Evolutionary conservation across 2,113 vertebrate species (phyloP), one percentile per base, ranked within the genome.

Genomic region (Peucedramus taeniatus): DNA sequence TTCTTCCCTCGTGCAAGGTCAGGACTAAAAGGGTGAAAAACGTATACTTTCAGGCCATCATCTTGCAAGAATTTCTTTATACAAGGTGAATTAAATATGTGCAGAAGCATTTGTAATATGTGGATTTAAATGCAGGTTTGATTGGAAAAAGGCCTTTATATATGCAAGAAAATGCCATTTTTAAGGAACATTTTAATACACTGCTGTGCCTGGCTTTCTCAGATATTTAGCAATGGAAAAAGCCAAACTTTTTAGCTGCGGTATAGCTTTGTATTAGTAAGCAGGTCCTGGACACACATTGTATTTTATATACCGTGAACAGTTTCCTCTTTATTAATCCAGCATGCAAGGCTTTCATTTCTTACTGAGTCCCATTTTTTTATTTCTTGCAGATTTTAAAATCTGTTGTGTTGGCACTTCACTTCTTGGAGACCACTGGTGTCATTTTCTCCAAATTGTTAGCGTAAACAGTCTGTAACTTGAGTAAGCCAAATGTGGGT

Each of bases 391-490:
- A 91, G 96, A 89, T 91, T 96, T 94, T 56, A 71, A 93, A 97
- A 96, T 95, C 93, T 96, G 94, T 97, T 83, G 59, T 90, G 93
- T 90, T 97, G 92, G 95, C 96, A 96, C 56, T 97, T 96, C 83
- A n/a, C 85, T 92, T 96, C 92, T 88, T 96, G 92, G 93, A 96
- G 96, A 96, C 94, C 93, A 95, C 79, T 92, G 86, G 96, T 97
- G 92, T 96, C 92, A 96, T 96, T 97, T 96, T 92, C 96, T 96
- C 93, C 96, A 96, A 96, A 96, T 96, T 93, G 94, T 95, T 92
- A 97, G 90, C 60, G 90, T 96, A 97, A 97, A 97, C 93, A 96
- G 76, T 96, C 94, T 96, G 94, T 93, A 96, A 95, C 90, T 96
- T 23, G 68, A 96, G 90, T 83, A 96, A 97, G 94, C 94, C 96